phyloP scores from a whole-genome alignment of 37 sponge, comb jelly and placozoan species.

The Tethya wilhelma region DNA sequence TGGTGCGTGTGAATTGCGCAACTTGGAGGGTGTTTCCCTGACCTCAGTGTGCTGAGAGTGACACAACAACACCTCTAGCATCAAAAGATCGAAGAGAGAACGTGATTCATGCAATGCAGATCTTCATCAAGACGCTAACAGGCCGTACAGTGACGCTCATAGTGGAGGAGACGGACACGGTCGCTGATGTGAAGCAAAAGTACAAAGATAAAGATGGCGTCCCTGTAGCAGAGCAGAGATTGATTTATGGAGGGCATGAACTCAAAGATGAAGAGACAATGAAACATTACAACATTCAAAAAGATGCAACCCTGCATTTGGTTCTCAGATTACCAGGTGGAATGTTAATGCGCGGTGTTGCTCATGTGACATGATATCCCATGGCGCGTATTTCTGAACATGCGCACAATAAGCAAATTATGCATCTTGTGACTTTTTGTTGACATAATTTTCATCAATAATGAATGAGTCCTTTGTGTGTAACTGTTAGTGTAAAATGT shows the following conservation, averaged over 20 bases:
- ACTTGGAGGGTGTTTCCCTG: too few species aligned
- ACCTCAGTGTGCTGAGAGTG: too few species aligned
- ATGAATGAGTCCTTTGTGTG: too few species aligned
- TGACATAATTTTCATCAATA: too few species aligned
- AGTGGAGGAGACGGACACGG: slow-evolving; percentile 41
- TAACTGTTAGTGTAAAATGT: too few species aligned
- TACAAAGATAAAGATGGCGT: slow-evolving; percentile 50
- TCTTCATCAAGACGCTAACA: slow-evolving; percentile 68
- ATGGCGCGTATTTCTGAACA: too few species aligned
- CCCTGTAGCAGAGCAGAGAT: slow-evolving; percentile 50
- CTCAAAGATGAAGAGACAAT: slow-evolving; percentile 43
- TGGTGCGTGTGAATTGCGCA: too few species aligned
- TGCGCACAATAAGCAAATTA: too few species aligned
- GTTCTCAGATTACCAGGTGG: slow-evolving; percentile 48
- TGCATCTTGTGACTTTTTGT: too few species aligned
- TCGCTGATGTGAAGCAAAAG: slow-evolving; percentile 38
- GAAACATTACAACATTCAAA: slow-evolving; percentile 48
- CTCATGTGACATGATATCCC: too few species aligned
- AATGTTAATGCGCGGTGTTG: too few species aligned
- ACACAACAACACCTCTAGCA: background rate
- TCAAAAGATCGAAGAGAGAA: background rate
- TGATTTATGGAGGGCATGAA: slow-evolving; percentile 54
- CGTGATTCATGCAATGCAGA: slow-evolving; percentile 63
- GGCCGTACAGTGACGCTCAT: slow-evolving; percentile 59
- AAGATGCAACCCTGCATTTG: slow-evolving; percentile 20